phyloP scores from a whole-genome alignment of 2,113 vertebrate genomes.

The Indicator maculatus region DNA sequence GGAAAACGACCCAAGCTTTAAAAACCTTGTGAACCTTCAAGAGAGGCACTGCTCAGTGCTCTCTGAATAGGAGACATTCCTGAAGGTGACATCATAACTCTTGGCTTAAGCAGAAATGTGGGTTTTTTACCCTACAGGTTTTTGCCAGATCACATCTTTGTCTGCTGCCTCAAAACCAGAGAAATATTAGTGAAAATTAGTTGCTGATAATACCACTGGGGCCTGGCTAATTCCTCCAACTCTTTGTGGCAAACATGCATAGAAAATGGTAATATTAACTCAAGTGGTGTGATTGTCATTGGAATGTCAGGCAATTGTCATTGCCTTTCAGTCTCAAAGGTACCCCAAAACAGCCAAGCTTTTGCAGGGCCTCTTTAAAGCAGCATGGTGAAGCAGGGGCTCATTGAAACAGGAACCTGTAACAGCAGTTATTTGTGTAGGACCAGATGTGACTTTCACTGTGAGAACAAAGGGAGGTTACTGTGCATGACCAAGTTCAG shows the following conservation, averaged over 20 bases:
- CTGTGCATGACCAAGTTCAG: background rate
- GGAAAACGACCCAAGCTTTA: slow-evolving; percentile 24
- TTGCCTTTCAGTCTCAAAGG: background rate
- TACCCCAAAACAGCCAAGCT: background rate
- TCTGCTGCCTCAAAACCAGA: background rate
- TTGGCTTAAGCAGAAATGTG: background rate
- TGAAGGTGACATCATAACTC: background rate
- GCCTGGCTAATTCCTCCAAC: background rate
- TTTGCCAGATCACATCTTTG: background rate
- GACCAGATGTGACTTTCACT: background rate
- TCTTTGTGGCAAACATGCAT: background rate
- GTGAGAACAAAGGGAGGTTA: background rate
- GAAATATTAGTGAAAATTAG: background rate
- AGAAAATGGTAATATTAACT: background rate
- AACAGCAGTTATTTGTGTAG: background rate
- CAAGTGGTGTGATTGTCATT: fast-evolving
- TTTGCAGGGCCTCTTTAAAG: background rate
- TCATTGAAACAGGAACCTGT: background rate
- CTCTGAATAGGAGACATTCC: background rate
- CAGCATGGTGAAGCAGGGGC: background rate
- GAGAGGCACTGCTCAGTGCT: background rate
- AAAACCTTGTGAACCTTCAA: slow-evolving; percentile 6
- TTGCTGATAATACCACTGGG: background rate
- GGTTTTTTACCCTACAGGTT: background rate
- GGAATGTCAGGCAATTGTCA: background rate